Base-by-base conservation (phyloP, 2,888 invertebrate species). In the Brachyptera risi region DNA sequence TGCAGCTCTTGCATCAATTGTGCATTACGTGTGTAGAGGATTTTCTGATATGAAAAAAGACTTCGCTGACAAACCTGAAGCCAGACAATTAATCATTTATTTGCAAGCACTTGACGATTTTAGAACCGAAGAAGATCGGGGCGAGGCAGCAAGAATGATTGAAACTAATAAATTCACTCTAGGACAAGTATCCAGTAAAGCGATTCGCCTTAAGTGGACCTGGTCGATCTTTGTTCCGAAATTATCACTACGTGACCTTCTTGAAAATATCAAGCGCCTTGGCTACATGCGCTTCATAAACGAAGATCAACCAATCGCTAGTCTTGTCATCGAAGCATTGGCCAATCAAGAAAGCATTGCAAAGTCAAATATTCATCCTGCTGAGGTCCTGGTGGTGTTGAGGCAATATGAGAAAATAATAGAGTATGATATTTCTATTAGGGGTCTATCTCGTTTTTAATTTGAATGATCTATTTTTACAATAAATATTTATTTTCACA, bases 141-240 rank as follows among this genome's bases (percentile, higher is more conserved):
- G 75, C 5, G 23, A n/a, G 3, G 83, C 83, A 2, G 79, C 80
- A 1, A 71, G 71, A 11, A 71, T 85, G 15, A 75, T 81, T 0
- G 72, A 75, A 60, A 73, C 75, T 37, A 72, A 83, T 64, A 74
- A 80, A 50, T 81, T 87, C 51, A 81, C 80, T 7, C 74, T 88
- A 38, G 83, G 86, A 67, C 86, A 88, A 72, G 79, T 90, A n/a
- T 86, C 88, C 58, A 82, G 84, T 4, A 79, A 80, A n/a, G 23
- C 23, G 9, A 7, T 15, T 17, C 19, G 42, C 42, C 42, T 19
- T 31, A 35, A 5, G 19, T 54, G 35, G 54, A 79, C 86, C 44
- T 86, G 87, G 86, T 75, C 79, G 68, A 79, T 81, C 62, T 72
- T 85, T 49, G 69, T 87, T 57, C 79, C 81, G 0, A 75, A 79